phyloP scores from a whole-genome alignment of 2,888 invertebrate genomes.

The Eumerus sabulonum region DNA sequence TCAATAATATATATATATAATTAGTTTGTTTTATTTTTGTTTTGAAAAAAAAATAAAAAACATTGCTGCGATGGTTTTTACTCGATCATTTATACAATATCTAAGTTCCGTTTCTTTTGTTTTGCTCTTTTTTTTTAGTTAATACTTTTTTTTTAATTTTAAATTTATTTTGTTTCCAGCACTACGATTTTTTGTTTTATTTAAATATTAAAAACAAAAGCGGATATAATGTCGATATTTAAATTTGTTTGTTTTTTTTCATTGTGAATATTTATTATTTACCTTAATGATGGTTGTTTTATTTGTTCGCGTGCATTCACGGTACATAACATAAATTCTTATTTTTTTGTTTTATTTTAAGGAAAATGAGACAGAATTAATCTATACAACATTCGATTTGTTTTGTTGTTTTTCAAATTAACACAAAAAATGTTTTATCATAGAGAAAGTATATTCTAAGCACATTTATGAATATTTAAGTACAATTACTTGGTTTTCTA shows the following conservation, averaged over 20 bases:
- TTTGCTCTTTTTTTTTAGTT: conserved; percentile 23
- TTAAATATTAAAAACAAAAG: conserved; percentile 44
- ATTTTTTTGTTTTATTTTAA: no score
- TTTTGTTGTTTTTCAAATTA: conserved; percentile 4
- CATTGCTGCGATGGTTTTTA: conserved; percentile 58
- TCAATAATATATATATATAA: conserved; percentile 27
- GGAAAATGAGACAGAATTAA: conserved; percentile 32
- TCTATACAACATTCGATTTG: conserved; percentile 40
- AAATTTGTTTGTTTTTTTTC: conserved; percentile 24
- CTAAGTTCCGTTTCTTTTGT: conserved; percentile 21
- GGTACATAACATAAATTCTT: conserved; percentile 30
- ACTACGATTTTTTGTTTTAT: conserved; percentile 44
- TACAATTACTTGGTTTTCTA: conserved; percentile 50
- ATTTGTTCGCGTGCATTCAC: conserved; percentile 10
- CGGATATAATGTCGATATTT: conserved; percentile 57
- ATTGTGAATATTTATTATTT: conserved; percentile 39
- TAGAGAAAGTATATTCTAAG: conserved; percentile 41
- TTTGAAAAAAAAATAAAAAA: conserved; percentile 47
- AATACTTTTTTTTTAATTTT: conserved; percentile 42
- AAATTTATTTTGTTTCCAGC: conserved; percentile 35
- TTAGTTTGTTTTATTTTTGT: conserved; percentile 37
- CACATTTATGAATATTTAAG: conserved; percentile 63
- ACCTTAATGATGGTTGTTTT: conserved; percentile 15
- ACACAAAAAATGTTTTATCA: not conserved
- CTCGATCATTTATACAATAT: conserved; percentile 41